Conservation (phyloP, 2,797 vertebrate species). For the Coreius guichenoti region DNA sequence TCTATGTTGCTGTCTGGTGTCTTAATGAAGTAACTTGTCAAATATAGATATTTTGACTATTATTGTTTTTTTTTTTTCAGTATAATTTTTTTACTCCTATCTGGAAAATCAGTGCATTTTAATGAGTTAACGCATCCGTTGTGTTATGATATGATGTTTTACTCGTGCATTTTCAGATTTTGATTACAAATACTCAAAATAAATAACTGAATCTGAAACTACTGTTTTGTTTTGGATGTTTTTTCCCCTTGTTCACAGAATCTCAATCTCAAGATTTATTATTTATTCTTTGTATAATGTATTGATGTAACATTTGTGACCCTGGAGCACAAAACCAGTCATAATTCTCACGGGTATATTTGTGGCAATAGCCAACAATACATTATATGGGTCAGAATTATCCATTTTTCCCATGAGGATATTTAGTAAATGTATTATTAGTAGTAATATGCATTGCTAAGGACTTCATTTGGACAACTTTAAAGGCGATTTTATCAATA, state of each 20-base stretch:
- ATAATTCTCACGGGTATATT: too few relatives aligned
- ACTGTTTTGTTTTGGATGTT: too few relatives aligned
- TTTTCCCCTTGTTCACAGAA: neutral
- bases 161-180: neutral
- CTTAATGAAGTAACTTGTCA: neutral
- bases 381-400: too few relatives aligned
- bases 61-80: too few relatives aligned
- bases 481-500: too few relatives aligned
- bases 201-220: neutral
- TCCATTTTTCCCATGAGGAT: too few relatives aligned
- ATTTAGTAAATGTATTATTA: too few relatives aligned
- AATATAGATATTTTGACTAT: neutral
- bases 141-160: neutral
- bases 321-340: too few relatives aligned
- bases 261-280: neutral
- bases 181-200: neutral
- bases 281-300: neutral
- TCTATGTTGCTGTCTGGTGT: neutral
- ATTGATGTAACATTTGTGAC: neutral
- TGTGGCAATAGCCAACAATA: too few relatives aligned
- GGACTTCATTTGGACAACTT: too few relatives aligned
- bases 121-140: neutral
- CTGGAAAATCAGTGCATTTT: neutral
- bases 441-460: too few relatives aligned
- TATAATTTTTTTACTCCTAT: neutral